Base-by-base conservation (phyloP, 2,888 invertebrate species). In the Sminthurides aquaticus region DNA sequence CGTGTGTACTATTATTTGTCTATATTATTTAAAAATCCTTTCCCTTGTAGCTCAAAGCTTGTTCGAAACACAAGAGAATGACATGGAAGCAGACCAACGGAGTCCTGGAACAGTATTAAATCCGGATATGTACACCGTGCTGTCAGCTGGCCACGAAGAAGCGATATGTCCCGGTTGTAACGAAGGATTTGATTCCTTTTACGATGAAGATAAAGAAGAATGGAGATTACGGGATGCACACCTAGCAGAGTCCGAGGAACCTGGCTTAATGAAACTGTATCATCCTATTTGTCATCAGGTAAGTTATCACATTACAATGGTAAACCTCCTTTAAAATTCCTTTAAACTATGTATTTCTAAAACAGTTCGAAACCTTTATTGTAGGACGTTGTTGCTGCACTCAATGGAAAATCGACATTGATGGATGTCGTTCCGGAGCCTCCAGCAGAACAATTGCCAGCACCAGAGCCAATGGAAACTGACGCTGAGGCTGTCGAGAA, bases 131-230 rank as follows among this genome's bases (percentile, higher is more conserved):
- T 78, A 79, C 18, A 75, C 72, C 57, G 80, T 79, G 8, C 75
- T 78, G 11, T 82, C 84, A 0, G 75, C 78, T 1, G 83, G 83
- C 59, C 85, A 85, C 65, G 81, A 81, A 64, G 83, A 86, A 75
- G 84, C 85, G 60, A 79, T 81, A 54, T 98, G 98, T 79, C 88
- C 88, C 71, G 88, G 96, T 60, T 99, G 98, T 79, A 87, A 88
- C 18, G 98, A 99, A 81, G 83, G 84, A 71, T 97, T 99, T 81
- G 90, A 94, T 73, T 90, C 92, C 79, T 96, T 92, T 81, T 99
- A 91, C 81, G 90, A 96, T 78, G 94, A 98, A 79, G 98, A 99
- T 76, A 87, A 88, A 72, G 99, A 99, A 79, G 96, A 94, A 78
- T 99, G 99, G 99, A 92, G 95, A 77, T 82, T 98, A 28, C 81